Evolutionary conservation across 2,888 invertebrate genomes (phyloP).

Genomic region (Mesopsocus fuscifrons): DNA sequence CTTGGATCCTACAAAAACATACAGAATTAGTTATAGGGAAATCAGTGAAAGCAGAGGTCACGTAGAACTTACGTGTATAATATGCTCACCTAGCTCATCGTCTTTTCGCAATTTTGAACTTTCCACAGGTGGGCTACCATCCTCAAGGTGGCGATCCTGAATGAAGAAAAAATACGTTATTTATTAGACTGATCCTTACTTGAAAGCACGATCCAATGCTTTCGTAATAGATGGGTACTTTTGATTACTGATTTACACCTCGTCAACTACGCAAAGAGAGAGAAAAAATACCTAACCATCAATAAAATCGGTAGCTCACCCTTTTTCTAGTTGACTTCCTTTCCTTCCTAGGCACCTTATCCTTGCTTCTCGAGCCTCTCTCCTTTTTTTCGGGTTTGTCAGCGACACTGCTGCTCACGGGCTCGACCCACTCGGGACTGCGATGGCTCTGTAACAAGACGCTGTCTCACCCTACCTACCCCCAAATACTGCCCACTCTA

Average conservation of each 20-base stretch:
- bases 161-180: conserved; percentile 16
- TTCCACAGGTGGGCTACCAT: conserved; percentile 32
- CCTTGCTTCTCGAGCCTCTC: conserved; percentile 30
- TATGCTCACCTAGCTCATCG: conserved; percentile 60
- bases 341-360: conserved; percentile 36
- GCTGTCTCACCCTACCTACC: too few species aligned
- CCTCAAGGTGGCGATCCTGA: conserved; percentile 63
- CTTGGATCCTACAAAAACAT: conserved; percentile 10
- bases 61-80: too few species aligned
- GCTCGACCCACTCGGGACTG: conserved; percentile 15
- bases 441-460: conserved; percentile 1
- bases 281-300: too few species aligned
- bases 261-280: too few species aligned
- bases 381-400: conserved; percentile 32
- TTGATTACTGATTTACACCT: too few species aligned
- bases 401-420: conserved; percentile 11
- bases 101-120: conserved; percentile 56
- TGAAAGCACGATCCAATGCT: too few species aligned
- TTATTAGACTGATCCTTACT: too few species aligned
- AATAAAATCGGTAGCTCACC: too few species aligned
- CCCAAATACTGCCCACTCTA: too few species aligned
- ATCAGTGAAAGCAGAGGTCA: too few species aligned
- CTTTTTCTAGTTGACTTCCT: conserved; percentile 61
- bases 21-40: too few species aligned
- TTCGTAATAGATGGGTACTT: too few species aligned